Evolutionary conservation across 2,888 invertebrate species (phyloP).

Genomic region (Ochropleura leucogaster): DNA sequence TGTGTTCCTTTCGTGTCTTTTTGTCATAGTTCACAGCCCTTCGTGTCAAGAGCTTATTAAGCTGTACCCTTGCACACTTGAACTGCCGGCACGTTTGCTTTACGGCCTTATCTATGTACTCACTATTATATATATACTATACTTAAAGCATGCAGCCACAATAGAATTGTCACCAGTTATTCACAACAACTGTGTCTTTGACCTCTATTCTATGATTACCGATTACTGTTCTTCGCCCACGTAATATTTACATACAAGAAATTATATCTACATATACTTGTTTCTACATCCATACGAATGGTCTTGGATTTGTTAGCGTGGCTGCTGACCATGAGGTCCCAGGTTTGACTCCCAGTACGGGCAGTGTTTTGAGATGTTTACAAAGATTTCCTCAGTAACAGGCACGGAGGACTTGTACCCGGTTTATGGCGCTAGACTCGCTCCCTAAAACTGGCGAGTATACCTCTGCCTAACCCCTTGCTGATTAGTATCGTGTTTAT

Average conservation of each 20-base stretch:
- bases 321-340: background rate
- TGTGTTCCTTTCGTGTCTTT: background rate
- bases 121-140: background rate
- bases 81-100: background rate
- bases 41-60: slow-evolving; percentile 1
- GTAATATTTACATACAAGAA: slow-evolving; percentile 15
- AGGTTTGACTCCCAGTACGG: background rate
- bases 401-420: background rate
- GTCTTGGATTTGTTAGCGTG: background rate
- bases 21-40: background rate
- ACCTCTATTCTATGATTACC: slow-evolving; percentile 19
- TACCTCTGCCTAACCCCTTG: background rate
- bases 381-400: background rate
- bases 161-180: slow-evolving; percentile 26
- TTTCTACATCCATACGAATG: background rate
- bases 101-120: background rate
- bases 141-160: slow-evolving; percentile 1
- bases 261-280: slow-evolving; percentile 3
- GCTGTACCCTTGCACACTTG: background rate
- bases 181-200: slow-evolving; percentile 20
- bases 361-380: background rate
- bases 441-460: background rate
- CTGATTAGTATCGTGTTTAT: background rate
- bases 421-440: background rate
- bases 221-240: background rate